These are phyloP conservation scores for Drosophila parabipectinata DNA, from an alignment of 1,140 invertebrate genomes.

Conservation along the genomic window DNA sequence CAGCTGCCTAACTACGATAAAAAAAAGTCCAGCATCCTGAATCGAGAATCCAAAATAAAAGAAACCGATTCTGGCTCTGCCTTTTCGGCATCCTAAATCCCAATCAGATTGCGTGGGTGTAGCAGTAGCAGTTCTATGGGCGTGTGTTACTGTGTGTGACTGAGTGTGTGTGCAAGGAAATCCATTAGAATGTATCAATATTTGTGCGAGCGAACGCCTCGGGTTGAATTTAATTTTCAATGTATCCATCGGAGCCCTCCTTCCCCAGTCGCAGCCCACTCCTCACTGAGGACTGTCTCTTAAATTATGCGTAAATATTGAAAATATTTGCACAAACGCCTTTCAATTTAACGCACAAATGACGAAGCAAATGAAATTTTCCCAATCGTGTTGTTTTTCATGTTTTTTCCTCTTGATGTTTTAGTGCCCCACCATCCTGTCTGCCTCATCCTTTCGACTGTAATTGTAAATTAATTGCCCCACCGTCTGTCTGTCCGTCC, in stretches of 20 bases:
- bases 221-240: constrained; percentile 79
- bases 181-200: constrained; percentile 83
- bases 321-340: constrained; percentile 75
- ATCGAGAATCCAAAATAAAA: background rate
- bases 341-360: constrained; percentile 63
- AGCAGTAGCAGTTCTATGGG: constrained; percentile 3
- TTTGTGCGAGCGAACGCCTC: constrained; percentile 71
- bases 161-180: constrained; percentile 55
- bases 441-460: constrained; percentile 12
- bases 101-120: constrained; percentile 33
- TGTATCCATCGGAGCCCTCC: constrained; percentile 38
- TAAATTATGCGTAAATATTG: constrained; percentile 78
- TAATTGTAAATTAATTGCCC: constrained; percentile 76
- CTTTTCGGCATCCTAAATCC: constrained; percentile 58
- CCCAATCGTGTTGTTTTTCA: constrained; percentile 5
- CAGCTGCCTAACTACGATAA: constrained; percentile 79
- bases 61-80: constrained; percentile 22
- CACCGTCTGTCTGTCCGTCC: constrained; percentile 7
- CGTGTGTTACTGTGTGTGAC: constrained; percentile 3
- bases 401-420: constrained; percentile 34
- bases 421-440: constrained; percentile 46
- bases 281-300: constrained; percentile 15
- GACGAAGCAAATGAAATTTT: constrained; percentile 53
- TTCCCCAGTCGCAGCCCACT: background rate
- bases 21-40: constrained; percentile 7